These are phyloP conservation scores for Porites divaricata DNA, from an alignment of 92 coral and sea anemone genomes.

Conservation along the genomic window DNA sequence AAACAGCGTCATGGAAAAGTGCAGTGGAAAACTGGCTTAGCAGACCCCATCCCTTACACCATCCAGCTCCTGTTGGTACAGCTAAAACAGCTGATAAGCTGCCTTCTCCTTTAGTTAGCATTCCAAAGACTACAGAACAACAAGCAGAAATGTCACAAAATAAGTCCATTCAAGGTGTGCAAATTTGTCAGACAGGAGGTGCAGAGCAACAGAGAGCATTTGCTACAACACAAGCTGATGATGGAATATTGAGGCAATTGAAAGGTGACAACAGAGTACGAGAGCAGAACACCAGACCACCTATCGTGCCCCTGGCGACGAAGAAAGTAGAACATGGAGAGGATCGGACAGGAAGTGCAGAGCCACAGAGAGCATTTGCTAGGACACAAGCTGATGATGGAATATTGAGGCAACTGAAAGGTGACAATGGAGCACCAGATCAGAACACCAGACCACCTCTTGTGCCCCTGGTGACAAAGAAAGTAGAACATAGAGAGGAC, in stretches of 20 bases:
- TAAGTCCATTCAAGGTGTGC: neutral
- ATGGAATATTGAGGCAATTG: neutral
- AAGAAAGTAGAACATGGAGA: neutral
- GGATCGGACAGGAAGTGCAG: neutral
- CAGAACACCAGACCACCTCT: no score
- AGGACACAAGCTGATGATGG: no score
- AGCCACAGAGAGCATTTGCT: no score
- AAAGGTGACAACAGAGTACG: neutral
- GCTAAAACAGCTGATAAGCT: neutral
- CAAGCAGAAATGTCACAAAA: neutral
- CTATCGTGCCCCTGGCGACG: no score
- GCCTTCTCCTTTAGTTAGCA: neutral
- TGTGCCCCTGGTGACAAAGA: no score
- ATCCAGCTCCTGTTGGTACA: neutral
- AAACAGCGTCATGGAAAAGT: constrained; percentile 8
- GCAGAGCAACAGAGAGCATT: no score
- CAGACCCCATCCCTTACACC: constrained; percentile 31
- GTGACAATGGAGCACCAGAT: neutral
- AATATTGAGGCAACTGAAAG: neutral
- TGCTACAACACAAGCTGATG: no score
- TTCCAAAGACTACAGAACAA: constrained; percentile 8
- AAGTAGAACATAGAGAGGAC: neutral
- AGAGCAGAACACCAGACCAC: no score
- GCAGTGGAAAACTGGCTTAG: constrained; percentile 35
- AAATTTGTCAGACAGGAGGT: no score